Evolutionary conservation across 2,797 vertebrate species (phyloP).

Genomic region (Synaphobranchus kaupii): DNA sequence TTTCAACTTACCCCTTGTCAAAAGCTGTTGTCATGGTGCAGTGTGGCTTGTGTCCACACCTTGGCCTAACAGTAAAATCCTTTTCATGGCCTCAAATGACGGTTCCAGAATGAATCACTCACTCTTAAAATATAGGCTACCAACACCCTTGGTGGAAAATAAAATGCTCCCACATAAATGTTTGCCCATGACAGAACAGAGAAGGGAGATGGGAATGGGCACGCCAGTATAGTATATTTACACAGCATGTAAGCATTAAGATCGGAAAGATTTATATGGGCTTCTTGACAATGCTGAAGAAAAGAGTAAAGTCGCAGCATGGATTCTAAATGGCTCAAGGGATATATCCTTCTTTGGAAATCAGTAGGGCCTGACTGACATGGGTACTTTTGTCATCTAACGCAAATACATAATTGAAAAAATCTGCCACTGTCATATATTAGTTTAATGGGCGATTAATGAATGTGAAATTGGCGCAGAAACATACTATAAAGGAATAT

Average conservation of each 20-base stretch:
- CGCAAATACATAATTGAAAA: background rate
- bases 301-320: background rate
- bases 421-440: background rate
- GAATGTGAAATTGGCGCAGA: too few relatives aligned
- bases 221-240: background rate
- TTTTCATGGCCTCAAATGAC: background rate
- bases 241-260: background rate
- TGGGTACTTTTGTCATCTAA: background rate
- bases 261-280: background rate
- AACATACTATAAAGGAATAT: too few relatives aligned
- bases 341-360: background rate
- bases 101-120: background rate
- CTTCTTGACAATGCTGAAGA: background rate
- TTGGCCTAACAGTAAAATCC: background rate
- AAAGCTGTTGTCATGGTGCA: background rate
- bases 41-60: slow-evolving; percentile 5
- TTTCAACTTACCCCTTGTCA: background rate
- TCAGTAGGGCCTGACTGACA: background rate
- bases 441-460: too few relatives aligned
- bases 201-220: background rate
- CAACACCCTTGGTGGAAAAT: background rate
- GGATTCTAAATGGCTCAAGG: background rate
- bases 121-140: background rate
- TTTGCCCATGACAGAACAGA: background rate
- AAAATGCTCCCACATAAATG: background rate